Evolutionary conservation across 2,113 vertebrate species (phyloP).

Genomic region (Scolopax mira): DNA sequence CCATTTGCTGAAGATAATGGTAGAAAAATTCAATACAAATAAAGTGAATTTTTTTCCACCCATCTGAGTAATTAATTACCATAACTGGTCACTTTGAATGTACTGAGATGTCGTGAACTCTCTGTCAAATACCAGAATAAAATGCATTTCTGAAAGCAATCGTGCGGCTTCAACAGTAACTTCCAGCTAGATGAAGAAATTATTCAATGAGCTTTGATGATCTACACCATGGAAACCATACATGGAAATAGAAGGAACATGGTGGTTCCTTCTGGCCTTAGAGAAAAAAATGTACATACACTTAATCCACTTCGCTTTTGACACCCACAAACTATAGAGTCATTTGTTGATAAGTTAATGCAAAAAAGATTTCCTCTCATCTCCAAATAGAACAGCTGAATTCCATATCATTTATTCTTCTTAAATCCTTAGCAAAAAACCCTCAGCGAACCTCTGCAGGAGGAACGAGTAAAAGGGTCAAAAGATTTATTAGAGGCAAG

Average conservation of each 20-base stretch:
- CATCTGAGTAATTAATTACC: neutral
- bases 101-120: neutral
- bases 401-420: neutral
- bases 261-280: neutral
- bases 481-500: neutral
- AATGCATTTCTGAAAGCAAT: neutral
- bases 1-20: neutral
- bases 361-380: neutral
- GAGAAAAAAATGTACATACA: neutral
- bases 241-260: too few species aligned
- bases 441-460: neutral
- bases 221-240: neutral
- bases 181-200: neutral
- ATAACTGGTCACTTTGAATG: neutral
- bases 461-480: neutral
- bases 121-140: neutral
- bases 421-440: neutral
- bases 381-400: neutral
- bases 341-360: neutral
- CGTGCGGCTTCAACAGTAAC: neutral
- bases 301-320: neutral
- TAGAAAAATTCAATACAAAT: neutral
- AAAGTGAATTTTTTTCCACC: neutral
- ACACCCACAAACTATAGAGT: neutral
- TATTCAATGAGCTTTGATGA: neutral